Conservation (phyloP, 2,797 vertebrate species). For the Microctenopoma stevenorrisi region DNA sequence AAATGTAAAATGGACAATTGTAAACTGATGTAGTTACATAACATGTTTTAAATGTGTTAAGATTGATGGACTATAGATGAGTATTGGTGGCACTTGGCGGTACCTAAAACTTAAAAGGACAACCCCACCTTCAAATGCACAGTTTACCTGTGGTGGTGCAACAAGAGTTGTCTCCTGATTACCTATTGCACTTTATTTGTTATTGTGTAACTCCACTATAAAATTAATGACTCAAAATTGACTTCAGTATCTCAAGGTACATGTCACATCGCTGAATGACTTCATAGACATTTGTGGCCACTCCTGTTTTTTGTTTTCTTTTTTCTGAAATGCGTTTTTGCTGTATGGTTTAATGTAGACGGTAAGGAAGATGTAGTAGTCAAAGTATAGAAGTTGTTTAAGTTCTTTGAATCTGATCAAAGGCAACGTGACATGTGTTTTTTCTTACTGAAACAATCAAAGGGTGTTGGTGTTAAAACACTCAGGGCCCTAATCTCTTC, state of each 20-base stretch:
- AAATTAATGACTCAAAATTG: not conserved
- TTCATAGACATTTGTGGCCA: not conserved
- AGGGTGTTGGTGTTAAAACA: constrained; percentile 20
- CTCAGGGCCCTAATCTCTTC: not conserved
- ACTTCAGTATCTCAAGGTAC: not conserved
- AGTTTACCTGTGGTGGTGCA: too few species aligned
- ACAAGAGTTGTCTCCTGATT: too few species aligned
- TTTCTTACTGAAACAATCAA: not conserved
- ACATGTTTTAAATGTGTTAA: not conserved
- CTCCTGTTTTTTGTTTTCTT: not conserved
- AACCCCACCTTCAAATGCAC: too few species aligned
- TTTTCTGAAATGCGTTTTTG: not conserved
- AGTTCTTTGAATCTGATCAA: not conserved
- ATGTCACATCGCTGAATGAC: not conserved
- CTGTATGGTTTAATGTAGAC: not conserved
- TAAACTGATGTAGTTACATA: not conserved
- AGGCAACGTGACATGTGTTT: not conserved
- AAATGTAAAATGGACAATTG: not conserved
- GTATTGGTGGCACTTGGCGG: not conserved
- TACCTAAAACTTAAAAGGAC: not conserved
- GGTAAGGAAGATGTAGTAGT: too few species aligned
- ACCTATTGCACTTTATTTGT: too few species aligned
- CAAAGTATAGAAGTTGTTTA: not conserved
- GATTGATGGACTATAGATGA: not conserved
- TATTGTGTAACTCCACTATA: too few species aligned